phyloP scores from a whole-genome alignment of 2,888 invertebrate genomes.

The Eupithecia insigniata region DNA sequence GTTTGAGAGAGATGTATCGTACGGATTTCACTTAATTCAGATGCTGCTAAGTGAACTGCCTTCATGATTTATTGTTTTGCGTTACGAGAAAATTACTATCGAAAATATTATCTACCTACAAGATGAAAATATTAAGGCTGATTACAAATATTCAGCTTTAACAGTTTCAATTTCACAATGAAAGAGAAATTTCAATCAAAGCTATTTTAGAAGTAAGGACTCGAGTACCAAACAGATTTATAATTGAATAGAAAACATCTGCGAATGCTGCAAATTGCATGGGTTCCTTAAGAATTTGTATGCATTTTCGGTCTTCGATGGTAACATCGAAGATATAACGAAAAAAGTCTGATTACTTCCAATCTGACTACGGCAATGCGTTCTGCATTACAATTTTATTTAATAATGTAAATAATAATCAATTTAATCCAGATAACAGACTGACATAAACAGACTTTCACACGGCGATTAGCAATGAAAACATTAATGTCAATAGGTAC shows the following conservation, averaged over 20 bases:
- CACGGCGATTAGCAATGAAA: conserved; percentile 48
- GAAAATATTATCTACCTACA: conserved; percentile 21
- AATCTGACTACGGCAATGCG: conserved; percentile 13
- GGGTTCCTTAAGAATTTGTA: background rate
- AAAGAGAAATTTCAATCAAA: conserved; percentile 5
- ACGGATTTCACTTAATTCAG: conserved; percentile 60
- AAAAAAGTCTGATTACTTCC: conserved; percentile 7
- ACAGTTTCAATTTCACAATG: background rate
- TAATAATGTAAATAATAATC: no score
- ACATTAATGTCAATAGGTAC: conserved; percentile 51
- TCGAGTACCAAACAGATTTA: background rate
- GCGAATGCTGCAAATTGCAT: background rate
- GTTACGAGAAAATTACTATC: conserved; percentile 50
- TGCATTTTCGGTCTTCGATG: background rate
- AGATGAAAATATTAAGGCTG: conserved; percentile 29
- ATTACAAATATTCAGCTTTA: background rate
- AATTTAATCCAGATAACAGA: conserved; percentile 29
- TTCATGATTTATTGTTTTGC: conserved; percentile 53
- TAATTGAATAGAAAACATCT: background rate
- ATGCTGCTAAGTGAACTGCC: conserved; percentile 51
- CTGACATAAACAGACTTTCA: conserved; percentile 52
- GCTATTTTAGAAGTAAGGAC: background rate
- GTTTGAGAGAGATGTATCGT: conserved; percentile 61
- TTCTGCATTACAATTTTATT: no score
- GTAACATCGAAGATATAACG: conserved; percentile 6